These are phyloP conservation scores for Pyrrhopygopsis socrates DNA, from an alignment of 2,888 invertebrate genomes.

Conservation along the genomic window DNA sequence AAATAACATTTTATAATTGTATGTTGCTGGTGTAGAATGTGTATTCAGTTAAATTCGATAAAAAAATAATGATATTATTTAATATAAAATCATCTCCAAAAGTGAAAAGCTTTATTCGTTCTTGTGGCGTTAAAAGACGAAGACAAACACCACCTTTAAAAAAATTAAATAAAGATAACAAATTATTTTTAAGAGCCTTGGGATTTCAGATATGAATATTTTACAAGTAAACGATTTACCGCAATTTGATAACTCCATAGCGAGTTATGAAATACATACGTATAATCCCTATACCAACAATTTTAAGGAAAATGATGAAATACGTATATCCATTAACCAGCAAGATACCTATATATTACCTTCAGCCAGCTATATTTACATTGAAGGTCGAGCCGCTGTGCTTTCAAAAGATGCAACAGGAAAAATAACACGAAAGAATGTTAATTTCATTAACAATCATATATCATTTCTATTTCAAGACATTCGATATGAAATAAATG, in stretches of 20 bases:
- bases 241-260: constrained; percentile 60
- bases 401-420: background rate
- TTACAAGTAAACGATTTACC: constrained; percentile 57
- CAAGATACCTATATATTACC: constrained; percentile 64
- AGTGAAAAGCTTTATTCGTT: too few species aligned
- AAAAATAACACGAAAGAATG: background rate
- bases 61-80: background rate
- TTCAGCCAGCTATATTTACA: constrained; percentile 71
- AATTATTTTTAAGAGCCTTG: constrained; percentile 13
- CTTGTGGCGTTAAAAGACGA: background rate
- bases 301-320: constrained; percentile 75
- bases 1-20: too few species aligned
- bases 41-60: too few species aligned
- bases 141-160: background rate
- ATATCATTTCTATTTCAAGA: constrained; percentile 33
- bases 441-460: background rate
- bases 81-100: background rate
- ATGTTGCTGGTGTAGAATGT: too few species aligned
- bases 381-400: background rate
- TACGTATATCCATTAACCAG: constrained; percentile 63
- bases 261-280: constrained; percentile 67
- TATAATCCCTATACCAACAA: constrained; percentile 74
- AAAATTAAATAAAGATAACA: constrained; percentile 19
- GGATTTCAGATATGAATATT: background rate
- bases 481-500: constrained; percentile 47